These are phyloP conservation scores for Triplophysa tibetana DNA, from an alignment of 2,113 vertebrate genomes.

Conservation along the genomic window DNA sequence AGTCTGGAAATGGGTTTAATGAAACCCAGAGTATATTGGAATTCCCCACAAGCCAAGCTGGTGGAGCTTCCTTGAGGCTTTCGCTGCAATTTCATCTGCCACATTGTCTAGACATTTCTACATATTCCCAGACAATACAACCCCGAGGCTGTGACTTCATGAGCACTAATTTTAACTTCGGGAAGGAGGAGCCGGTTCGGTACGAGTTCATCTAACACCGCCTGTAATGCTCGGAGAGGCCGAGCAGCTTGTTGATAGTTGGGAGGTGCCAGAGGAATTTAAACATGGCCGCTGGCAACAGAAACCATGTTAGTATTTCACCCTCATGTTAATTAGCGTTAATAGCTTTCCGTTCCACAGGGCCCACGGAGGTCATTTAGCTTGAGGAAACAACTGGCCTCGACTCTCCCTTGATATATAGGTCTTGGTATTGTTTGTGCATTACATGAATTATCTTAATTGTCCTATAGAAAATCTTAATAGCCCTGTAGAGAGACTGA, in stretches of 20 bases:
- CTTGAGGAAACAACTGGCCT: slow-evolving; percentile 61
- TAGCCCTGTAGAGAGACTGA: slow-evolving; percentile 44
- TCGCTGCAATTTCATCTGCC: slow-evolving; percentile 10
- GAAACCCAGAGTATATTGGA: slow-evolving; percentile 16
- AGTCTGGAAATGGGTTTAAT: slow-evolving; percentile 30
- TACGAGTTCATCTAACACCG: neutral
- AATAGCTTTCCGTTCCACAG: slow-evolving; percentile 63
- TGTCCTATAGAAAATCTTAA: slow-evolving; percentile 55
- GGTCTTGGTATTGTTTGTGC: slow-evolving; percentile 61
- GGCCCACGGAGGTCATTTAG: slow-evolving; percentile 63
- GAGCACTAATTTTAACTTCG: slow-evolving; percentile 33
- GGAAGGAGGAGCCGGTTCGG: neutral
- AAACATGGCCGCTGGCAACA: slow-evolving; percentile 56
- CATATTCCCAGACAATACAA: slow-evolving; percentile 34
- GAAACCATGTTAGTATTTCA: slow-evolving; percentile 64
- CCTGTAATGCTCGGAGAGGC: slow-evolving; percentile 8
- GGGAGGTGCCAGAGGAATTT: slow-evolving; percentile 52
- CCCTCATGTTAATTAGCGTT: slow-evolving; percentile 65
- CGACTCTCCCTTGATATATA: slow-evolving; percentile 56
- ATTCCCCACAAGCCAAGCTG: slow-evolving; percentile 33
- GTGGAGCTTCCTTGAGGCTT: slow-evolving; percentile 29
- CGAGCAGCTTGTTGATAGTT: slow-evolving; percentile 33
- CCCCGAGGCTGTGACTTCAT: slow-evolving; percentile 29
- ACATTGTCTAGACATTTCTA: slow-evolving; percentile 30
- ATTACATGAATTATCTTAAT: slow-evolving; percentile 65